A percentile compares a stretch with the other conserved stretches of the same genome.
Evolutionary conservation across 2,797 vertebrate genomes (phyloP).

Genomic region (Poecilia picta): DNA sequence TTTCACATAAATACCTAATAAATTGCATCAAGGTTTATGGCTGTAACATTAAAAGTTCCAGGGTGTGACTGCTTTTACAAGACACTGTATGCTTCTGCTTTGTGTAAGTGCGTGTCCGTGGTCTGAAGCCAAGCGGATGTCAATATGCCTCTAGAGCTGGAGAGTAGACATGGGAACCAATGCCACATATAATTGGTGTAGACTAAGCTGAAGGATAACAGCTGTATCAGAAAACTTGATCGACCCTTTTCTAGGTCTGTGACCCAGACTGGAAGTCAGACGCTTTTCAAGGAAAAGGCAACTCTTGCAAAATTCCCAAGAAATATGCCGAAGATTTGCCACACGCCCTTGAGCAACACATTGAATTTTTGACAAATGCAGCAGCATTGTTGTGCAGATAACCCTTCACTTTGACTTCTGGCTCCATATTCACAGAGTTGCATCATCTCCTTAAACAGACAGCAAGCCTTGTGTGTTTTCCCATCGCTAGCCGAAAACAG

Average conservation of each 20-base stretch:
- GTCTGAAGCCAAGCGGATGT: constrained; percentile 28
- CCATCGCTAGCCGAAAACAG: constrained; percentile 24
- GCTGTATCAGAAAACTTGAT: constrained; percentile 54
- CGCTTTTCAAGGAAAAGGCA: constrained; percentile 53
- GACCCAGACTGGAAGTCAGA: constrained; percentile 71
- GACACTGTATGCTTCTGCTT: constrained; percentile 8
- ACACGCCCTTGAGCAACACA: constrained; percentile 53
- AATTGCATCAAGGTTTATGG: neutral
- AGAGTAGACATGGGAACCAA: constrained; percentile 70
- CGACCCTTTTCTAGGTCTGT: constrained; percentile 48
- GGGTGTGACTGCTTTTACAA: neutral
- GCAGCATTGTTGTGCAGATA: constrained; percentile 3
- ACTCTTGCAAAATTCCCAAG: constrained; percentile 55
- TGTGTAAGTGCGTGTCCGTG: neutral
- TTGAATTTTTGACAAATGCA: constrained; percentile 16
- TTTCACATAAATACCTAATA: neutral
- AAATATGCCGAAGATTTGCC: constrained; percentile 45
- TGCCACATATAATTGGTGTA: constrained; percentile 64
- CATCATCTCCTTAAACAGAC: constrained; percentile 9
- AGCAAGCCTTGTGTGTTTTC: constrained; percentile 19
- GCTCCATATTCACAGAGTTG: neutral
- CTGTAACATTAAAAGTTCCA: neutral
- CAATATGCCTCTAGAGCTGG: constrained; percentile 26
- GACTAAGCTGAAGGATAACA: constrained; percentile 72
- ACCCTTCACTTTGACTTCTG: constrained; percentile 32